phyloP scores from a whole-genome alignment of 2,113 vertebrate genomes.

The Sula dactylatra region DNA sequence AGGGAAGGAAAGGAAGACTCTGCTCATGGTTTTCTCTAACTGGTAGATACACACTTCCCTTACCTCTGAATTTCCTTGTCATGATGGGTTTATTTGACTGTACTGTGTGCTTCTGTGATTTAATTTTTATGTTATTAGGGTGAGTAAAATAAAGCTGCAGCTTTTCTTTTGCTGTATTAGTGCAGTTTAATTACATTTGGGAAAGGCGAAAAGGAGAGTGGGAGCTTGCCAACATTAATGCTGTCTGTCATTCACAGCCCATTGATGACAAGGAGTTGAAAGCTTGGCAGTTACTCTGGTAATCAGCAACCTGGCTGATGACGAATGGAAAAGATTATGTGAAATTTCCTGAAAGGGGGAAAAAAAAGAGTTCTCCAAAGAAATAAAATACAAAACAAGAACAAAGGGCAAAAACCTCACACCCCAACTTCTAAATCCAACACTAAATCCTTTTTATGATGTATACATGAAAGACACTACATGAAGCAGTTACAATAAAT shows the following conservation, averaged over 20 bases:
- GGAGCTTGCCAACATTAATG: constrained; percentile 70
- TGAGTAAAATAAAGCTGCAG: constrained; percentile 68
- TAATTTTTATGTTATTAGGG: constrained; percentile 59
- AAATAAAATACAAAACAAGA: constrained; percentile 49
- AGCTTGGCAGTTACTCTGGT: constrained; percentile 70
- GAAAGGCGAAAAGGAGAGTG: constrained; percentile 68
- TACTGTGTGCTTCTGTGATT: constrained; percentile 48
- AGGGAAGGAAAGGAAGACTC: neutral
- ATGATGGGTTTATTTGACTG: constrained; percentile 28
- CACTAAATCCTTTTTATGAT: neutral
- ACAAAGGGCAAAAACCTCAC: constrained; percentile 24
- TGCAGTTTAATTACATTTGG: constrained; percentile 69
- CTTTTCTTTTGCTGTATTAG: constrained; percentile 62
- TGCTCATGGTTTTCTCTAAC: neutral
- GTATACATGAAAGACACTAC: neutral
- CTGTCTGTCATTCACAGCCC: constrained; percentile 72
- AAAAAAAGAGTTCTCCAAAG: constrained; percentile 27
- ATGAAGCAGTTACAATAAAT: neutral
- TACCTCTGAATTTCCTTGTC: constrained; percentile 40
- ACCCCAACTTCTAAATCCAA: neutral
- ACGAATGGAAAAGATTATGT: constrained; percentile 69
- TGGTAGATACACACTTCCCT: neutral
- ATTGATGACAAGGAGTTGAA: constrained; percentile 75
- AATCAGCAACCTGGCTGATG: constrained; percentile 73
- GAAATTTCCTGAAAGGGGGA: constrained; percentile 48